Base-by-base conservation (phyloP, 2,888 invertebrate genomes). In the Halocaridina rubra region DNA sequence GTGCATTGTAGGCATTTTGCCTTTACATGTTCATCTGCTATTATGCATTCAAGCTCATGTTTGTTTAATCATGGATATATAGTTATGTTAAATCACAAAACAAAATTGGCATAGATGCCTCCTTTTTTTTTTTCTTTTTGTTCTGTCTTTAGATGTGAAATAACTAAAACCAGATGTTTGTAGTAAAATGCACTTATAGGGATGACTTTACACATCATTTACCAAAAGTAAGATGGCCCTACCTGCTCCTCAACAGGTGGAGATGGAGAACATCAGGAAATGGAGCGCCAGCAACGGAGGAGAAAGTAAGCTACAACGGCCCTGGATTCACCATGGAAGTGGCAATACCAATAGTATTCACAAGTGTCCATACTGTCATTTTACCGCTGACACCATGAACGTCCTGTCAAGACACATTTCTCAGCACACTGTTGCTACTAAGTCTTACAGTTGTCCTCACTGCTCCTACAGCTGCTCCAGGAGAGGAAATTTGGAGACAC, bases 391-490 rank as follows among this genome's bases (percentile, higher is more conserved):
- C 27, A 39, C 27, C 32, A 33, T 82, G 32, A 59, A 71, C 24
- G 57, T 39, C 33, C 64, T 86, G 72, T 53, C 77, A 53, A 72
- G 82, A 30, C 82, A 82, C 72, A 61, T 82, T 2, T 24, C n/a
- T 30, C 29, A 59, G 27, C 78, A 82, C 53, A 71, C 77, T 19
- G 77, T 46, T 61, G 78, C 61, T 10, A n/a, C n/a, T n/a, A 82
- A 61, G 22, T 77, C 82, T 8, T 82, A 59, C 59, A 72, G 39
- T 16, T 82, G 87, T 64, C 84, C 84, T 30, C 85, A 87, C 61
- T 87, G 85, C 69, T 75, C 84, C 16, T 87, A 84, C 69, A 85
- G 84, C 13, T 87, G 87, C 59, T 79, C 84, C 7, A 76, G 82
- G 59, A 85, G 75, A n/a, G 81, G 87, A 8, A 81, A 87, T 59